A percentile compares a stretch with the other conserved stretches of the same genome.
Conservation (phyloP, 2,113 vertebrate genomes). For the Hoplias malabaricus region DNA sequence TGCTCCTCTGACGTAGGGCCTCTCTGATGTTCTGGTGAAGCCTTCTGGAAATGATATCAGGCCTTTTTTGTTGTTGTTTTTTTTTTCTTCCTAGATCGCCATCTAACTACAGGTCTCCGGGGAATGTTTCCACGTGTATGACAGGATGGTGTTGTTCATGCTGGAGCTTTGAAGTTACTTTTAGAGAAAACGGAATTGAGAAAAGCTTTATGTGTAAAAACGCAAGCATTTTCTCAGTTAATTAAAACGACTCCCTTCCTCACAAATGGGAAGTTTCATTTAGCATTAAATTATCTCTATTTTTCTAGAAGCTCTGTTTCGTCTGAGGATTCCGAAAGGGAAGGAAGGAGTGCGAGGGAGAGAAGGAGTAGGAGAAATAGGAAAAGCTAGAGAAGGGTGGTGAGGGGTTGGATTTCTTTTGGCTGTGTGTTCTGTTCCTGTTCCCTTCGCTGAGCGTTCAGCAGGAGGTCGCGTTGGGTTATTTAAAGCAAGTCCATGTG, state of each 20-base stretch:
- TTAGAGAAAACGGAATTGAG: slow-evolving; percentile 8
- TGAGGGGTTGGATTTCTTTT: slow-evolving; percentile 32
- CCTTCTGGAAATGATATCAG: slow-evolving; percentile 43
- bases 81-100: slow-evolving; percentile 34
- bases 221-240: slow-evolving; percentile 24
- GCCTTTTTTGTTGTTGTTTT: too few species aligned
- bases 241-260: slow-evolving; percentile 5
- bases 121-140: slow-evolving; percentile 40
- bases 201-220: background rate
- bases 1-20: slow-evolving; percentile 26
- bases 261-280: background rate
- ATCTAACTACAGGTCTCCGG: slow-evolving; percentile 26
- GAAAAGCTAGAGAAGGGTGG: background rate
- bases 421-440: slow-evolving; percentile 26
- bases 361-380: background rate
- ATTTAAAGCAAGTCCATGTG: slow-evolving; percentile 38
- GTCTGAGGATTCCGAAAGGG: background rate
- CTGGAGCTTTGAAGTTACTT: slow-evolving; percentile 6
- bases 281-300: background rate
- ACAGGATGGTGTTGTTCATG: slow-evolving; percentile 19
- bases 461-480: slow-evolving; percentile 16
- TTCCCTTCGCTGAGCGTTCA: slow-evolving; percentile 15
- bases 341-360: background rate
- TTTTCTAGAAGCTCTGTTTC: slow-evolving; percentile 15
- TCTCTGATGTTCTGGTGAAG: slow-evolving; percentile 5